A percentile compares a stretch with the other conserved stretches of the same genome.
phyloP scores from a whole-genome alignment of 2,888 invertebrate genomes.

The Serrognathus titanus region DNA sequence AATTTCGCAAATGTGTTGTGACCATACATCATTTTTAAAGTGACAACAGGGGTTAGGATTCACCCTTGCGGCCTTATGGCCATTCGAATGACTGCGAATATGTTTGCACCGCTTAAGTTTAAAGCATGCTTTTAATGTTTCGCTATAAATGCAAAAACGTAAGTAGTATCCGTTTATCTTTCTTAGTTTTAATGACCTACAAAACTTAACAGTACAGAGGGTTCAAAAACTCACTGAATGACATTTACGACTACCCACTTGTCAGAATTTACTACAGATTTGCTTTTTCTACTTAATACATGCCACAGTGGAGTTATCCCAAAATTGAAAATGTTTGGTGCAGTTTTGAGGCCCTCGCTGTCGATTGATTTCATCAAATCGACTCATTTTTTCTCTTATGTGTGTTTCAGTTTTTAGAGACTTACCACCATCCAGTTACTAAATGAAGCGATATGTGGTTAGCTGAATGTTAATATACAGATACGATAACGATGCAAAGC shows the following conservation, averaged over 20 bases:
- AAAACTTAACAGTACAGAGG: slow-evolving; percentile 15
- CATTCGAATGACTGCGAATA: slow-evolving; percentile 33
- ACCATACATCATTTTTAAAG: slow-evolving; percentile 27
- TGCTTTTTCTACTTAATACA: neutral
- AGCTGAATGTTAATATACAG: slow-evolving; percentile 49
- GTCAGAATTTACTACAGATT: slow-evolving; percentile 34
- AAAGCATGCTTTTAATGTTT: slow-evolving; percentile 34
- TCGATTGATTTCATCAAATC: too few relatives aligned
- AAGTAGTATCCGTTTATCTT: slow-evolving; percentile 25
- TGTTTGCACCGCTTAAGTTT: slow-evolving; percentile 33
- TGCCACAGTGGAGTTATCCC: too few relatives aligned
- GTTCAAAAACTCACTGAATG: slow-evolving; percentile 20
- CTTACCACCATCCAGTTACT: slow-evolving; percentile 9
- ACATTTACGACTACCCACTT: slow-evolving; percentile 34
- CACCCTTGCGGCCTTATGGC: slow-evolving; percentile 48
- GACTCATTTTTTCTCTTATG: neutral
- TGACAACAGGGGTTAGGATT: slow-evolving; percentile 50
- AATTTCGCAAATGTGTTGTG: slow-evolving; percentile 12
- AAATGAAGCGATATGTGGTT: slow-evolving; percentile 39
- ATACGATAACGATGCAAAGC: slow-evolving; percentile 60
- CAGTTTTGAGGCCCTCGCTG: too few relatives aligned
- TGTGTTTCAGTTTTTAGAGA: neutral
- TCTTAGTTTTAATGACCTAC: slow-evolving; percentile 25
- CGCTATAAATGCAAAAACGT: slow-evolving; percentile 29
- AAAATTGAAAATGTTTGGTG: too few relatives aligned